Percentiles rank a stretch among this genome's conserved stretches.
These are phyloP conservation scores for Sus scrofa DNA, from an alignment of 2,113 vertebrate species.

Conservation along the genomic window T2T-Sscrofa CM000827.6:56615001-56615500, in stretches of 20 bases:
- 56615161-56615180: not conserved
- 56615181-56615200: not conserved
- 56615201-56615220: not conserved
- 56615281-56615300: not conserved
- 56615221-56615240: not conserved
- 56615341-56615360: not conserved
- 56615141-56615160: not conserved
- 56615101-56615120: not conserved
- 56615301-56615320: not conserved
- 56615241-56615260: not conserved
- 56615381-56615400: not conserved
- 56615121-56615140: not conserved
- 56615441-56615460: not conserved
- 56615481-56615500: not conserved
- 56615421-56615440: not conserved
- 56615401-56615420: not conserved
- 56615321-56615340: not conserved
- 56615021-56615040: not conserved
- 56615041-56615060: not conserved
- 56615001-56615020: slow-evolving; percentile 16
- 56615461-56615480: not conserved
- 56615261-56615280: not conserved
- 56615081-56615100: not conserved
- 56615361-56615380: not conserved
- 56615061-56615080: not conserved